phyloP scores from a whole-genome alignment of 2,113 vertebrate species.

The Mormyrus iriodes region DNA sequence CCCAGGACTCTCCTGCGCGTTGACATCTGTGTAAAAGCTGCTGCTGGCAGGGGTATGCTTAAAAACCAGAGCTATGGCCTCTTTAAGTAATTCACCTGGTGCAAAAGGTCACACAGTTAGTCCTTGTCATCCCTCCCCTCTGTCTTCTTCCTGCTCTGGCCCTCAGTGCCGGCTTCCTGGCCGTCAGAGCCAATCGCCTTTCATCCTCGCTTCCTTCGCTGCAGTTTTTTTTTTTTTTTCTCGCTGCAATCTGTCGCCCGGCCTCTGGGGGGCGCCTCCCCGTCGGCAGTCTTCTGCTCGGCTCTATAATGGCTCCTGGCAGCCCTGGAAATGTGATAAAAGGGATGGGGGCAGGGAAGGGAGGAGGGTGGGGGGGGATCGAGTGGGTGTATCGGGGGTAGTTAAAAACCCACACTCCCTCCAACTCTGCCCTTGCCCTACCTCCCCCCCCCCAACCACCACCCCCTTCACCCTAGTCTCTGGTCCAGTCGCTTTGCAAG shows the following conservation, averaged over 20 bases:
- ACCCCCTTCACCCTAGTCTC: conserved; percentile 45
- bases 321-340: conserved; percentile 61
- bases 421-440: conserved; percentile 38
- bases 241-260: conserved; percentile 76
- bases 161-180: conserved; percentile 64
- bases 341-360: conserved; percentile 34
- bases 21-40: conserved; percentile 22
- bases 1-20: not conserved
- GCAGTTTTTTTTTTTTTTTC: conserved; percentile 62
- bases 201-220: conserved; percentile 66
- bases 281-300: conserved; percentile 72
- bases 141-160: not conserved
- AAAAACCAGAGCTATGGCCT: not conserved
- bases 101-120: conserved; percentile 34
- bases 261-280: conserved; percentile 69
- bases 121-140: conserved; percentile 10
- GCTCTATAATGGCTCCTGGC: conserved; percentile 78
- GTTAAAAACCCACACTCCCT: not conserved
- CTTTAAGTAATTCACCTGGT: conserved; percentile 29
- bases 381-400: not conserved
- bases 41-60: not conserved
- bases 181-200: conserved; percentile 66
- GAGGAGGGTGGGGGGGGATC: not conserved
- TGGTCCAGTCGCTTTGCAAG: conserved; percentile 71
- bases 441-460: conserved; percentile 51